phyloP scores from a whole-genome alignment of 1,140 invertebrate species.

The Archivesica marissinica region DNA sequence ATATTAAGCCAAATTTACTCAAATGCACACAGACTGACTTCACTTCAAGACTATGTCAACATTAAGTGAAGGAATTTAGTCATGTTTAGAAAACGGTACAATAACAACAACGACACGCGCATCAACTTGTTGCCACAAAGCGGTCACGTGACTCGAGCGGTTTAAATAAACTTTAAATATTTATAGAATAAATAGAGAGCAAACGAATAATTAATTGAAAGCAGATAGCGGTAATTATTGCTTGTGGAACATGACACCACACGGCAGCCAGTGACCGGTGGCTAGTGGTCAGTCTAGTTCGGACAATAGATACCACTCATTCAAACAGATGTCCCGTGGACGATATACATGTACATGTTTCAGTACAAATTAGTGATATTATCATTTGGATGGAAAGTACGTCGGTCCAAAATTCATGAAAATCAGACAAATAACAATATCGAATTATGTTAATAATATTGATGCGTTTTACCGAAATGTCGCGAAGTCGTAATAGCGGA shows the following conservation, averaged over 20 bases:
- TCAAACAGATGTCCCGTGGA: constrained; percentile 32
- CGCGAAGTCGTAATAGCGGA: too few relatives aligned
- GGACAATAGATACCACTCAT: neutral
- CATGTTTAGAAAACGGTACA: constrained; percentile 43
- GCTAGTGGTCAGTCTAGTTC: neutral
- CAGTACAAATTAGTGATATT: constrained; percentile 16
- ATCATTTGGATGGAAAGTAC: neutral
- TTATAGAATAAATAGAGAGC: constrained; percentile 54
- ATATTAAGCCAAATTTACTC: too few relatives aligned
- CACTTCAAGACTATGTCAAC: constrained; percentile 26
- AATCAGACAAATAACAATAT: too few relatives aligned
- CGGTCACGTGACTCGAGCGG: constrained; percentile 6
- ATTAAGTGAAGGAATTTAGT: constrained; percentile 25
- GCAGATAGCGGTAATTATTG: constrained; percentile 34
- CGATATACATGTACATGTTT: neutral
- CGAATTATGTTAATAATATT: too few relatives aligned
- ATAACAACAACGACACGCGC: constrained; percentile 35
- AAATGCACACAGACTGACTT: too few relatives aligned
- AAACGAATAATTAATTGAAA: constrained; percentile 52
- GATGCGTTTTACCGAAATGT: too few relatives aligned
- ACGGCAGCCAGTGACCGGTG: constrained; percentile 24
- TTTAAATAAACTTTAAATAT: constrained; percentile 62
- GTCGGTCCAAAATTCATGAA: too few relatives aligned
- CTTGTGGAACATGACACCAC: neutral
- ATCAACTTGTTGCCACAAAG: constrained; percentile 31